Evolutionary conservation across 2,888 invertebrate species (phyloP), one percentile per base, ranked within the genome.

Genomic region (Hypsopygia costalis): DNA sequence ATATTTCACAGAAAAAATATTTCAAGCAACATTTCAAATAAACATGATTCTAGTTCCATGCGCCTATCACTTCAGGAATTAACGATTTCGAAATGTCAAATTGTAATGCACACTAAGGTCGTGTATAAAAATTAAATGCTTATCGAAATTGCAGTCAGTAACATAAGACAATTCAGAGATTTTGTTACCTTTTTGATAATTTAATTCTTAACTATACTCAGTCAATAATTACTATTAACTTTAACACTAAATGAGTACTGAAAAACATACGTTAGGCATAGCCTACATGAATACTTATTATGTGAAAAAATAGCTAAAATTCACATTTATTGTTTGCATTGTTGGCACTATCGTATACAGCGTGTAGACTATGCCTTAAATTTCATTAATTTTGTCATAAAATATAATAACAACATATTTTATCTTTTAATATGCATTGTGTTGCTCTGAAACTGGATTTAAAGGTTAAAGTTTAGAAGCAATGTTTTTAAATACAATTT

Each of bases 201-300:
- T 63, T 55, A 55, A 65, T 61, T 72, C 82, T 82, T 82, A 83
- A 67, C 73, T 77, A 82, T 81, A 81, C 65, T 85, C 86, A 86
- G 86, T 86, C 86, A 76, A 73, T 73, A 74, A 71, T 68, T 62
- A 75, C 69, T 67, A 73, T 72, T 66, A 70, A 62, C 59, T 71
- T 71, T 74, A 78, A 71, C 63, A 70, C 70, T 76, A 76, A 66
- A 72, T 54, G 64, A 62, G 62, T 64, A 59, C 55, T 55, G 56
- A 70, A 59, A 59, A 51, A 34, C n/a, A n/a, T 41, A 35, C 39
- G 39, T 32, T 45, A 44, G 36, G 39, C 39, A 39, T 49, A 49
- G 42, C 41, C 44, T 35, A 35, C 46, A 31, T 22, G 31, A 28
- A 46, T 29, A 40, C 6, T 27, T 21, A 33, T 9, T 31, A 43